Evolutionary conservation across 2,113 vertebrate species (phyloP).

Genomic region (Daubentonia madagascariensis): DNA sequence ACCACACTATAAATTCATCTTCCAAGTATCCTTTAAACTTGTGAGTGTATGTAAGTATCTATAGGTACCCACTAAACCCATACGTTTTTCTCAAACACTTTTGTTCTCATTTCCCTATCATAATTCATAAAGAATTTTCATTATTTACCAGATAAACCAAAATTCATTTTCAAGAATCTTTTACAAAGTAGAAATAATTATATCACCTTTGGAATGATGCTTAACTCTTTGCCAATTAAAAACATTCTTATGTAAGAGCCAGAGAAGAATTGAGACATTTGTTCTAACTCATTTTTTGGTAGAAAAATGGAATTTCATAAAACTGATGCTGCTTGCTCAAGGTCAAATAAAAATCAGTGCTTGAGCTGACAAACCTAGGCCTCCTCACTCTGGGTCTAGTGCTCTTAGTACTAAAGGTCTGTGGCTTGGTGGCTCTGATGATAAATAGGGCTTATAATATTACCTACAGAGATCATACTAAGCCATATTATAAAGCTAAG

Average conservation of each 20-base stretch:
- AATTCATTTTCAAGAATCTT: background rate
- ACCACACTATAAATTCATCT: background rate
- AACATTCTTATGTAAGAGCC: background rate
- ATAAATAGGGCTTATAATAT: background rate
- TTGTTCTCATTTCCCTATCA: background rate
- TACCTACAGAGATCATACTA: background rate
- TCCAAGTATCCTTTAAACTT: background rate
- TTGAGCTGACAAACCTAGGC: background rate
- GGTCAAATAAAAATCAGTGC: background rate
- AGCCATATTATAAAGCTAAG: background rate
- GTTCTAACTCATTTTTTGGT: background rate
- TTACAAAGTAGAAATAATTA: background rate
- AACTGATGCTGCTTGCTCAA: background rate
- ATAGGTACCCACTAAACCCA: background rate
- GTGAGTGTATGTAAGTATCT: too few species aligned
- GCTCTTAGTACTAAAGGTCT: background rate
- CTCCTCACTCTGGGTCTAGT: background rate
- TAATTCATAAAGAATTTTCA: background rate
- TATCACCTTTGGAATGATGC: background rate
- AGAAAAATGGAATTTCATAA: background rate
- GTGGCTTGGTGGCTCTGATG: background rate
- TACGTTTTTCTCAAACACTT: background rate
- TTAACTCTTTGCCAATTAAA: background rate
- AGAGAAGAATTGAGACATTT: background rate
- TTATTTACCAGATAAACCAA: background rate